These are phyloP conservation scores for Oeneis ivallda DNA, from an alignment of 2,888 invertebrate genomes.

Conservation along the genomic window DNA sequence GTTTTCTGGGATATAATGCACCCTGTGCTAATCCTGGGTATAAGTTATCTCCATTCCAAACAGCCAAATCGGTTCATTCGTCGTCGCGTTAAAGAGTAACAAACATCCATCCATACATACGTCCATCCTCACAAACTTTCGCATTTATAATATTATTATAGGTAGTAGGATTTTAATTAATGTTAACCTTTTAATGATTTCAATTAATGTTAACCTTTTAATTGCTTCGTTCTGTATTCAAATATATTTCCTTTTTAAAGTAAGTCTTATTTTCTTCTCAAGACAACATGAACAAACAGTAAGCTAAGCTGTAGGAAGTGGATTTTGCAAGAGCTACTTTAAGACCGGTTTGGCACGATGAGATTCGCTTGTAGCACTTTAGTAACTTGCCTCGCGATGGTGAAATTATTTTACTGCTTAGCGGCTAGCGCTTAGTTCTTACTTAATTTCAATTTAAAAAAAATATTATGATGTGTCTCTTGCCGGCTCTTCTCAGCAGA, in stretches of 20 bases:
- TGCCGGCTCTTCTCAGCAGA: too few species aligned
- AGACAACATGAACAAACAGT: too few species aligned
- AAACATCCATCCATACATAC: too few species aligned
- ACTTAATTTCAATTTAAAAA: background rate
- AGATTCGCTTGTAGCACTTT: conserved; percentile 54
- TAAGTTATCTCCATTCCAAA: too few species aligned
- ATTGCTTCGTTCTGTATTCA: background rate
- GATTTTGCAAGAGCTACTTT: conserved; percentile 73
- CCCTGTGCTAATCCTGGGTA: too few species aligned
- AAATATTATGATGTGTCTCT: too few species aligned
- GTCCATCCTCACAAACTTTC: too few species aligned
- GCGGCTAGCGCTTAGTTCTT: background rate
- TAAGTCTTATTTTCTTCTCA: background rate
- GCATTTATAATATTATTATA: too few species aligned
- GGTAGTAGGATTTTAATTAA: too few species aligned
- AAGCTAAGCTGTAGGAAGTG: conserved; percentile 45
- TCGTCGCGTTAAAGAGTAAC: too few species aligned
- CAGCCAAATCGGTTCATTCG: too few species aligned
- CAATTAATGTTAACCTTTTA: background rate
- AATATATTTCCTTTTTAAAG: background rate
- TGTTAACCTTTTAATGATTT: background rate
- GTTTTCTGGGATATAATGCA: too few species aligned
- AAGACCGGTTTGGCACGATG: conserved; percentile 65
- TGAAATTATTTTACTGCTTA: conserved; percentile 33
- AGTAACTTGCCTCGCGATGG: conserved; percentile 39